phyloP scores from a whole-genome alignment of 1,140 invertebrate genomes.

The Sitodiplosis mosellana region DNA sequence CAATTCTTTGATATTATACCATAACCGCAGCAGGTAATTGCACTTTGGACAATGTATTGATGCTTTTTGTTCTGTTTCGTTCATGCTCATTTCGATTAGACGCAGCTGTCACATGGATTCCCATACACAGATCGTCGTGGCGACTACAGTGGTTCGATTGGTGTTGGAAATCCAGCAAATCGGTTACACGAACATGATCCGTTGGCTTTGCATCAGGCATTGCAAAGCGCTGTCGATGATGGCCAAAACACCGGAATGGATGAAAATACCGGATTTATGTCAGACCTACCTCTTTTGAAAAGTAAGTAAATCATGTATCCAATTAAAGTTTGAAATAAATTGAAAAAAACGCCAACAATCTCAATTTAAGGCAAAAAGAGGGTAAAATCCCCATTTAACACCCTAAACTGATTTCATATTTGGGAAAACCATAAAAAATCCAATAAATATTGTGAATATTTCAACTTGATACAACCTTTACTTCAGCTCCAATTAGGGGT shows the following conservation, averaged over 20 bases:
- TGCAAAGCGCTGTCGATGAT: conserved; percentile 53
- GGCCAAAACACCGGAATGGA: conserved; percentile 65
- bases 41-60: not conserved
- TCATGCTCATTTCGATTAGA: conserved; percentile 8
- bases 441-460: no score
- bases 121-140: conserved; percentile 23
- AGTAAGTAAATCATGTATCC: conserved; percentile 40
- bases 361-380: no score
- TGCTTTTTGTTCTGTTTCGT: not conserved
- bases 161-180: conserved; percentile 18
- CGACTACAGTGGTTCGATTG: conserved; percentile 21
- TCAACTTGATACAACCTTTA: no score
- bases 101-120: conserved; percentile 24
- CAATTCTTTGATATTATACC: no score
- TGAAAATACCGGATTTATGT: conserved; percentile 68
- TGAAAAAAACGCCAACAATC: no score
- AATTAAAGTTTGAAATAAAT: no score
- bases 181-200: conserved; percentile 34
- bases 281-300: conserved; percentile 70
- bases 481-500: no score
- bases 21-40: no score
- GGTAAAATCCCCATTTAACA: no score
- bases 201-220: conserved; percentile 40
- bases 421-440: no score
- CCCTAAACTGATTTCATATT: no score